Evolutionary conservation across 2,888 invertebrate species (phyloP), one percentile per base, ranked within the genome.

Genomic region (Mythimna vitellina): DNA sequence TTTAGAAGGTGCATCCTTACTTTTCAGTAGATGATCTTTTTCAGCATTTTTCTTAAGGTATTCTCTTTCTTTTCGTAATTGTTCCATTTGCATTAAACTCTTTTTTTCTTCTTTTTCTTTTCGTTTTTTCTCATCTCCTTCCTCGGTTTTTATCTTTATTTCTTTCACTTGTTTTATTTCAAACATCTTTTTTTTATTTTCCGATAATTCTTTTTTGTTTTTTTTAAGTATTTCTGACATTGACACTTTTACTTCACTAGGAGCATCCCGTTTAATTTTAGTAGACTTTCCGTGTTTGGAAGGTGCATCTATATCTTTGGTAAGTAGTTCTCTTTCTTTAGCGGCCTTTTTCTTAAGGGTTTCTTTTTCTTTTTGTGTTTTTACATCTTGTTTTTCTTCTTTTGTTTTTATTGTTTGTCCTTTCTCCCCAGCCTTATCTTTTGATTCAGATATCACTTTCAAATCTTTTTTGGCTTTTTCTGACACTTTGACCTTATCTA

Each of bases 361-460:
- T 53, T 54, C 49, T 53, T 38, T n/a, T 22, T 64, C 42, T 49
- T 7, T 35, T 51, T 53, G 20, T 54, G 20, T 12, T 56, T 56
- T 53, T 38, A 63, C 61, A 5, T 53, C 17, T 25, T 0, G 54
- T 54, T 22, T 42, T 14, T 61, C 29, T 35, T 65, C 53, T 20
- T 32, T 14, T 8, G 2, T 25, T 71, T 58, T 63, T 32, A 1
- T 17, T 1, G 42, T 20, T 61, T 58, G 22, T 29, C 53, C 29
- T 58, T 51, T 58, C 6, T 58, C 32, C 17, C 0, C n/a, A 32
- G 1, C 20, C 29, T 65, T 58, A 32, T 22, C 42, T 67, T 42
- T 62, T 56, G 61, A 62, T 70, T 78, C 51, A 35, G 17, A 38
- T 76, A 29, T 66, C 73, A 38, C 20, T 53, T 76, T 70, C 5